Conservation (phyloP, 2,113 vertebrate species). For the Camelus bactrianus region DNA sequence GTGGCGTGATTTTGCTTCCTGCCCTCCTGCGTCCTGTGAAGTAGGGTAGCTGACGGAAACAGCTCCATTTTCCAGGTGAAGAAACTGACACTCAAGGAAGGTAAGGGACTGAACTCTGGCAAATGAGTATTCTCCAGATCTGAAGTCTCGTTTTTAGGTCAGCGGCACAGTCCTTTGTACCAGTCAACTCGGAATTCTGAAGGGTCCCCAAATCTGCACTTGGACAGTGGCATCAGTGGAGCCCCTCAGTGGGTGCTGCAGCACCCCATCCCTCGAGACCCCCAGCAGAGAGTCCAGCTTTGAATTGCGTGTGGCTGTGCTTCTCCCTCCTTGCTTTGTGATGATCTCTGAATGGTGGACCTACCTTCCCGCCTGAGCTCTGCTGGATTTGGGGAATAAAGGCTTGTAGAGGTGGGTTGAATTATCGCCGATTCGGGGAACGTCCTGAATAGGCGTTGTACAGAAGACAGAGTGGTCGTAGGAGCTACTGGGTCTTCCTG, state of each 20-base stretch:
- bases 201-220: neutral
- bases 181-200: neutral
- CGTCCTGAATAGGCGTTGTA: neutral
- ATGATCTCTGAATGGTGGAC: neutral
- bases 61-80: neutral
- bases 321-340: neutral
- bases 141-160: neutral
- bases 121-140: neutral
- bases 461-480: neutral
- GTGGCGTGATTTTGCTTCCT: neutral
- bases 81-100: neutral
- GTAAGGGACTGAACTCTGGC: neutral
- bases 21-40: neutral
- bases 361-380: neutral
- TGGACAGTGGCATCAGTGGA: accelerated
- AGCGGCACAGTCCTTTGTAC: neutral
- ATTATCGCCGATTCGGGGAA: neutral
- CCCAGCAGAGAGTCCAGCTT: neutral
- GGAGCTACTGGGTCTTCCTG: neutral
- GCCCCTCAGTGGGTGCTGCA: accelerated
- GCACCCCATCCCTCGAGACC: accelerated
- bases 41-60: neutral
- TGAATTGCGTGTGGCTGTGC: neutral
- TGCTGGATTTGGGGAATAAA: neutral
- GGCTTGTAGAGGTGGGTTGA: neutral